phyloP scores from a whole-genome alignment of 2,113 vertebrate species.

The Zeus faber region DNA sequence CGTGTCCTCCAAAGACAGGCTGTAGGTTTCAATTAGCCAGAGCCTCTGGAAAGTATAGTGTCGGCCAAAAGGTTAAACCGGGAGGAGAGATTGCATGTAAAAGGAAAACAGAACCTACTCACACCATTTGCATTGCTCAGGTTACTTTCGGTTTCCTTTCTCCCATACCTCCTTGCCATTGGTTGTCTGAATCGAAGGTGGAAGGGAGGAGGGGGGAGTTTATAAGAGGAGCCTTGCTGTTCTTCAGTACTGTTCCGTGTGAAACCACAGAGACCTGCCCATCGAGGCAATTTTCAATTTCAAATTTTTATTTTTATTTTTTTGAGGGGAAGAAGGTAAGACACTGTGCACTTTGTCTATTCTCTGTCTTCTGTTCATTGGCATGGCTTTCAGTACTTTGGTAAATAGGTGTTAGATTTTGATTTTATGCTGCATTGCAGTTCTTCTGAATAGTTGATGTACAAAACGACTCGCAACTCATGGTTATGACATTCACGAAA shows the following conservation, averaged over 20 bases:
- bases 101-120: not conserved
- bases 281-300: no score
- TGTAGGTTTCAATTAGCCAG: not conserved
- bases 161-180: not conserved
- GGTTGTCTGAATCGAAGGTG: conserved; percentile 2
- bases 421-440: no score
- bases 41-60: not conserved
- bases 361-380: not conserved
- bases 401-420: no score
- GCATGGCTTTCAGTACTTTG: not conserved
- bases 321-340: conserved; percentile 30
- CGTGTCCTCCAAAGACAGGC: not conserved
- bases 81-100: not conserved
- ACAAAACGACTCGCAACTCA: no score
- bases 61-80: not conserved
- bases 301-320: not conserved
- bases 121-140: not conserved
- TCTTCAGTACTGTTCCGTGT: not conserved
- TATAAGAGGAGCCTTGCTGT: conserved; percentile 14
- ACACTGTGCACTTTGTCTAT: not conserved
- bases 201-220: not conserved
- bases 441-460: no score
- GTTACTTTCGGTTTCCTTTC: conserved; percentile 64
- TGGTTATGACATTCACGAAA: no score
- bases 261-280: not conserved